Conservation (phyloP, 2,113 vertebrate genomes). For the Aphelocoma coerulescens region DNA sequence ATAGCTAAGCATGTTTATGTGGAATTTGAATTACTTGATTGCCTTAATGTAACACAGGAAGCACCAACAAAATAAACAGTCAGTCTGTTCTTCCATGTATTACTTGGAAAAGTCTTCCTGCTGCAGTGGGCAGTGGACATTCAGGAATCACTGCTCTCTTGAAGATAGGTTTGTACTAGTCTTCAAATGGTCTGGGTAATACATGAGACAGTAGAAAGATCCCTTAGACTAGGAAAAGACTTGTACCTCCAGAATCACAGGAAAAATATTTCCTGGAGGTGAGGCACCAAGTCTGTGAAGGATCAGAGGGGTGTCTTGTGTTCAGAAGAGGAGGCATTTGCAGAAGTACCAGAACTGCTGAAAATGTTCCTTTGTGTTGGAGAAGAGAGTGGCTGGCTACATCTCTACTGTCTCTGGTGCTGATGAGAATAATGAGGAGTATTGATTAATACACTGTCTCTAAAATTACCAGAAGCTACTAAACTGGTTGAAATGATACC, state of each 20-base stretch:
- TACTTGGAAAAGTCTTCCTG: background rate
- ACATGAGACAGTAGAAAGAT: background rate
- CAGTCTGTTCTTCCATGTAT: background rate
- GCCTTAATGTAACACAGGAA: background rate
- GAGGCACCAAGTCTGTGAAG: background rate
- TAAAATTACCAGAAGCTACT: background rate
- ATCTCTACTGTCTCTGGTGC: accelerated
- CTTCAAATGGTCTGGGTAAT: background rate
- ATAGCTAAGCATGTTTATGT: background rate
- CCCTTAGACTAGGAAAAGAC: background rate
- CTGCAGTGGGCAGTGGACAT: background rate
- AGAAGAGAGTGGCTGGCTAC: background rate
- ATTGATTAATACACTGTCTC: background rate
- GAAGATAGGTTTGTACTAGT: background rate
- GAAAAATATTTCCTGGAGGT: background rate
- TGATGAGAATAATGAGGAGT: background rate
- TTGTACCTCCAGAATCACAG: background rate
- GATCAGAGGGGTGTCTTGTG: background rate
- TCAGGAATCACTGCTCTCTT: background rate
- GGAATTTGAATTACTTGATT: background rate
- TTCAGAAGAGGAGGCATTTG: background rate
- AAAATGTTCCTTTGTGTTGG: background rate
- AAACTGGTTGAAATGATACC: background rate
- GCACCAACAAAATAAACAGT: background rate
- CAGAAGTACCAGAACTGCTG: background rate